Conservation (phyloP, 2,888 invertebrate species). For the Caradrina kadenii region DNA sequence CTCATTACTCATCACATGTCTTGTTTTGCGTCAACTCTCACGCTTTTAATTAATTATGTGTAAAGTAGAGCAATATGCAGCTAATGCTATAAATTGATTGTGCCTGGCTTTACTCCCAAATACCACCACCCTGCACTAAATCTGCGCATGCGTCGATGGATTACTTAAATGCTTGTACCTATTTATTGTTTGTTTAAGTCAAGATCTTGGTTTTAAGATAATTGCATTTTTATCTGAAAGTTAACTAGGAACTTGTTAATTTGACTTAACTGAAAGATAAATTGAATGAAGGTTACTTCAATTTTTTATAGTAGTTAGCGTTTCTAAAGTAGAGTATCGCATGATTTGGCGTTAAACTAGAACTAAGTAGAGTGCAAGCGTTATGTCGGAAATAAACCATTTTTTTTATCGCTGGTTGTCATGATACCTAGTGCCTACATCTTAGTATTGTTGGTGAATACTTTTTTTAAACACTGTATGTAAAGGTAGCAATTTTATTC, state of each 20-base stretch:
- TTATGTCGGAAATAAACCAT: slow-evolving; percentile 27
- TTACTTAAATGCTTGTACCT: no score
- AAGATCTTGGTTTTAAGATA: not conserved
- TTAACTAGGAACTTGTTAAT: no score
- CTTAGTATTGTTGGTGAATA: not conserved
- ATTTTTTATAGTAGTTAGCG: not conserved
- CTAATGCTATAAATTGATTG: slow-evolving; percentile 1
- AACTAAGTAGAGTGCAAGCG: slow-evolving; percentile 12
- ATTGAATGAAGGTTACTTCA: no score
- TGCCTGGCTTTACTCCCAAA: not conserved
- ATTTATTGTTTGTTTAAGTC: not conserved
- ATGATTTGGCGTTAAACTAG: slow-evolving; percentile 20
- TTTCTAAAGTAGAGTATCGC: slow-evolving; percentile 19
- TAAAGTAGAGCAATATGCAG: slow-evolving; percentile 18
- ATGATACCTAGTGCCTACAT: slow-evolving; percentile 20
- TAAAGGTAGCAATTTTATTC: not conserved
- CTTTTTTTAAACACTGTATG: not conserved
- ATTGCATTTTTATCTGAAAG: slow-evolving; percentile 4
- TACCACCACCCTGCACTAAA: not conserved
- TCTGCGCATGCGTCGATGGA: not conserved
- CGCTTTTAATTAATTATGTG: slow-evolving; percentile 38
- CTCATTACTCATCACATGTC: slow-evolving; percentile 41
- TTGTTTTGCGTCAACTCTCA: slow-evolving; percentile 40
- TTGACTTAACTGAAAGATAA: not conserved
- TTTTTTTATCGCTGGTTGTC: slow-evolving; percentile 28